Base-by-base conservation (phyloP, 2,113 vertebrate species). In the Campylomormyrus tamandua region DNA sequence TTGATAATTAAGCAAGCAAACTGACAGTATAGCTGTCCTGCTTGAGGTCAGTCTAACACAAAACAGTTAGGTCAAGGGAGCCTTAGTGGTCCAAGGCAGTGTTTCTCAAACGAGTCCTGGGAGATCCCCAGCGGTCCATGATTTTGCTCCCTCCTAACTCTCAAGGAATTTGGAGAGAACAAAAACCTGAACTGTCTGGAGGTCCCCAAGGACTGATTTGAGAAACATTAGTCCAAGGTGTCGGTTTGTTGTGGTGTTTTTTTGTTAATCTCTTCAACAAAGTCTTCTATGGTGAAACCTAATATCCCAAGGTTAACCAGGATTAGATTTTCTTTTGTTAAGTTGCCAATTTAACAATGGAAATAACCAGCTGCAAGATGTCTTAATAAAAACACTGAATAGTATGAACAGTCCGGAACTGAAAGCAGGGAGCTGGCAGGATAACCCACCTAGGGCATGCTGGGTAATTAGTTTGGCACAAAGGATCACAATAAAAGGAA, bases 401-500 rank as follows among this genome's bases (percentile, higher is more conserved):
- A 49, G 46, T n/a, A 13, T 45, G 21, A 84, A 48, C 8, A 21
- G 39, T n/a, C 19, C 1, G 3, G 42, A 45, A 84, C 46, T 27
- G 62, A 66, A 11, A 66, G 62, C 62, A 66, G 27, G 46, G 19
- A 31, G 8, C 46, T 52, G 27, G 46, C 46, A 31, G 84, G 87
- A 3, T 0, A 31, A 92, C 93, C 90, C 97, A 99, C 98, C 98
- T 11, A 95, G 94, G 31, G 96, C 92, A 89, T 99, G 98, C 91
- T 99, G 97, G 94, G 95, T 92, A 92, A 98, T 90, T 90, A 99
- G 93, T 94, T 99, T 99, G 94, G 96, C 94, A 93, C 97, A 93
- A 90, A 99, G 95, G 93, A 99, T 97, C 46, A 98, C 62, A 27
- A 99, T 96, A 90, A 98, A 99, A 7, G 98, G 98, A 94, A 99